Evolutionary conservation across 2,797 vertebrate species (phyloP).

Genomic region (Oceanodroma leucorhoa): DNA sequence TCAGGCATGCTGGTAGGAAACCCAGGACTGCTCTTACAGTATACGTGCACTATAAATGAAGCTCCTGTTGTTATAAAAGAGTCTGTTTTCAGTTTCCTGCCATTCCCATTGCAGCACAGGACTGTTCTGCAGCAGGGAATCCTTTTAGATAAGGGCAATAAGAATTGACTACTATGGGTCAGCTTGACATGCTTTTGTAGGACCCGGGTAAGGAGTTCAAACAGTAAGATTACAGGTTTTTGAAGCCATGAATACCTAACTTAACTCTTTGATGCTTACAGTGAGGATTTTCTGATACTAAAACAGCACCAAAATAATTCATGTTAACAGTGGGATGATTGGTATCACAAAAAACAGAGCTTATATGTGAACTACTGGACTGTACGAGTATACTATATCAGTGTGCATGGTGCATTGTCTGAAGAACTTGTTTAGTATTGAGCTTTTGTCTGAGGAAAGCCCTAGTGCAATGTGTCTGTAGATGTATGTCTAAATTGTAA

Average conservation of each 20-base stretch:
- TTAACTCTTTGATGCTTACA: conserved; percentile 7
- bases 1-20: conserved; percentile 41
- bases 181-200: not conserved
- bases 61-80: conserved; percentile 31
- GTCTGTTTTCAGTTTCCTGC: conserved; percentile 31
- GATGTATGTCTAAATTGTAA: not conserved
- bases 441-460: not conserved
- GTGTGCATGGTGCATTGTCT: not conserved
- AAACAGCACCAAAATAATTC: not conserved
- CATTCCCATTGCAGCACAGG: not conserved
- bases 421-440: not conserved
- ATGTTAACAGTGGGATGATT: not conserved
- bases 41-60: not conserved
- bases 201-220: not conserved
- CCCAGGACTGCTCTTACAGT: not conserved
- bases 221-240: not conserved
- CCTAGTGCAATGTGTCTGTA: not conserved
- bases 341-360: not conserved
- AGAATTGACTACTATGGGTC: not conserved
- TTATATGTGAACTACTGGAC: not conserved
- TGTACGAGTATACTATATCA: not conserved
- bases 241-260: not conserved
- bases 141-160: conserved; percentile 18
- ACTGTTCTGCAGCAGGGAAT: conserved; percentile 28
- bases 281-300: not conserved